These are phyloP conservation scores for Taurulus bubalis DNA, from an alignment of 2,113 vertebrate species.

Conservation along the genomic window DNA sequence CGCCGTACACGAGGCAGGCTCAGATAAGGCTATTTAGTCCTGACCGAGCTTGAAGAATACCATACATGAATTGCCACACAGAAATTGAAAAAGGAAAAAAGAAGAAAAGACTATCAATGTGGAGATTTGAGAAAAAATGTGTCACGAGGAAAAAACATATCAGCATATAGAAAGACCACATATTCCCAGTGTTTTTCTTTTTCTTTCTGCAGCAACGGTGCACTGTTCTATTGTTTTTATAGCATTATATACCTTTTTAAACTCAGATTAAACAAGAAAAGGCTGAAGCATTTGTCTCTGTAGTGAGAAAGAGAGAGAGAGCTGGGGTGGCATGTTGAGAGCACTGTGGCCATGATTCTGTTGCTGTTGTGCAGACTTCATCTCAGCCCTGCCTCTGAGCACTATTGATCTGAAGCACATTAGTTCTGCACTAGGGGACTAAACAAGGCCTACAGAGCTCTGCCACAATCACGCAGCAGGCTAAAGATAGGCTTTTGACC, in stretches of 20 bases:
- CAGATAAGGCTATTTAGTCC: conserved; percentile 73
- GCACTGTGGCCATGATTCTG: conserved; percentile 39
- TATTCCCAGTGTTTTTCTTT: conserved; percentile 11
- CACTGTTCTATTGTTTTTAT: conserved; percentile 19
- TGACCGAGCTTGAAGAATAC: conserved; percentile 44
- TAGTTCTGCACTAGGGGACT: conserved; percentile 74
- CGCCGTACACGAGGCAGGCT: conserved; percentile 41
- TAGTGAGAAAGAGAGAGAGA: neutral
- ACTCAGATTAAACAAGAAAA: conserved; percentile 23
- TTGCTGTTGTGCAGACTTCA: conserved; percentile 55
- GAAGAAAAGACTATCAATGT: conserved; percentile 43
- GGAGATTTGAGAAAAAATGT: conserved; percentile 30
- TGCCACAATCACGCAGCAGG: conserved; percentile 69
- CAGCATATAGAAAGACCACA: conserved; percentile 19
- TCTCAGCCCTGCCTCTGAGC: conserved; percentile 67
- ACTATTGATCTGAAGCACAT: conserved; percentile 77
- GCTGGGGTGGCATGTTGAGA: conserved; percentile 8
- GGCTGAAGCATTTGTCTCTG: conserved; percentile 18
- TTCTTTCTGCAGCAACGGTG: neutral
- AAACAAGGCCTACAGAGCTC: conserved; percentile 66
- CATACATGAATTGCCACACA: conserved; percentile 27
- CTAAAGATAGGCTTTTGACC: conserved; percentile 72
- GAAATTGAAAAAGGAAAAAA: conserved; percentile 43
- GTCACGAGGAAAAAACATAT: conserved; percentile 11
- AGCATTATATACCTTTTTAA: conserved; percentile 3